Percentiles rank a stretch among this genome's conserved stretches.
These are phyloP conservation scores for Actinostola sp. DNA, from an alignment of 92 coral and sea anemone genomes.

Conservation along the genomic window DNA sequence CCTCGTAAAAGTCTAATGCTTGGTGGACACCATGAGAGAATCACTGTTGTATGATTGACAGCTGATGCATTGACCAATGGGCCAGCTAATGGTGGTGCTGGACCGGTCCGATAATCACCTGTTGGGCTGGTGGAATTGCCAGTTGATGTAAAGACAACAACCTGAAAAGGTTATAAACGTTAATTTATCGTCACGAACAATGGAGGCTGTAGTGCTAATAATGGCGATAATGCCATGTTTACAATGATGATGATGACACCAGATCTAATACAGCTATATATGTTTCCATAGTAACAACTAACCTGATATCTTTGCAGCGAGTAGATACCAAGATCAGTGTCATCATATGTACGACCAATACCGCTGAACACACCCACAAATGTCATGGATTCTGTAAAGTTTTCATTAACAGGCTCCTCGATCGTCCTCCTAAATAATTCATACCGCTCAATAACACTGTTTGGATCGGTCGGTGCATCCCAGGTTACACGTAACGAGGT, in stretches of 20 bases:
- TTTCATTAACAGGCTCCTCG: conserved; percentile 79
- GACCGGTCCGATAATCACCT: conserved; percentile 77
- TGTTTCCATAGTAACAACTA: too few species aligned
- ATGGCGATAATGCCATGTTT: too few species aligned
- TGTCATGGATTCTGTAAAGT: conserved; percentile 56
- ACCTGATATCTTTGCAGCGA: conserved; percentile 94
- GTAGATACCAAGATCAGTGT: conserved; percentile 79
- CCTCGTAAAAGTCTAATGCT: conserved; percentile 71
- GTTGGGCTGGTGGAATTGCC: conserved; percentile 91
- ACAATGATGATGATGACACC: too few species aligned
- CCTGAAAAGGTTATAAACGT: conserved; percentile 37
- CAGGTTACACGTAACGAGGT: conserved; percentile 76
- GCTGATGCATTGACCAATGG: conserved; percentile 81
- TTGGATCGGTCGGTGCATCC: conserved; percentile 80
- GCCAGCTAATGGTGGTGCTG: conserved; percentile 88
- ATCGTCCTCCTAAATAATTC: conserved; percentile 72
- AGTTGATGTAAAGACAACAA: conserved; percentile 69
- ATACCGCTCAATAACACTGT: conserved; percentile 66
- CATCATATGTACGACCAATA: conserved; percentile 49
- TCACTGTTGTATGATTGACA: conserved; percentile 85
- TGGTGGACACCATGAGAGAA: conserved; percentile 86
- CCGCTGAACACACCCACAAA: conserved; percentile 50
- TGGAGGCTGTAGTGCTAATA: too few species aligned
- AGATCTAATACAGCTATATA: too few species aligned
- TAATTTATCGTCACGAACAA: not conserved